Conservation (phyloP, 2,888 invertebrate genomes). For the Colletes collaris region DNA sequence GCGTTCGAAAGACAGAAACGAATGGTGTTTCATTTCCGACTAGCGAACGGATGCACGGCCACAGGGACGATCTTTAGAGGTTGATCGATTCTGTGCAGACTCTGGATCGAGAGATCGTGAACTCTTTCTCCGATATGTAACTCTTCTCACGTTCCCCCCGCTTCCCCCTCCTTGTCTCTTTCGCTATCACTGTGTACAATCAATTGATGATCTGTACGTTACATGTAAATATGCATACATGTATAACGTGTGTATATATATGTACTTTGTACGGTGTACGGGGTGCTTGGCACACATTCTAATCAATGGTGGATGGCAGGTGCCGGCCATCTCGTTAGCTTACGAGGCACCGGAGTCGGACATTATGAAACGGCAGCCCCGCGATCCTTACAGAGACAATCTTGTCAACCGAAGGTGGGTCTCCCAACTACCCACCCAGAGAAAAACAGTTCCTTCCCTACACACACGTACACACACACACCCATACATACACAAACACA, state of each 20-base stretch:
- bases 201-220: conserved; percentile 29
- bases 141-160: conserved; percentile 6
- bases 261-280: conserved; percentile 58
- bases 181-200: conserved; percentile 57
- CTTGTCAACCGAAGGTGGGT: conserved; percentile 99
- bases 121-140: conserved; percentile 9
- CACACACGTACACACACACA: background rate
- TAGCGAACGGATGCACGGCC: no score
- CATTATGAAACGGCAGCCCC: conserved; percentile 99
- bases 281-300: conserved; percentile 71
- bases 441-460: conserved; percentile 45
- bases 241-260: conserved; percentile 47
- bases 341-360: conserved; percentile 99
- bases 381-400: conserved; percentile 99
- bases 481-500: background rate
- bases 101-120: background rate
- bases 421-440: conserved; percentile 81
- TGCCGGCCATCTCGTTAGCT: conserved; percentile 99
- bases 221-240: conserved; percentile 53
- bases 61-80: background rate
- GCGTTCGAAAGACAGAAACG: no score
- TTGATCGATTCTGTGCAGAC: background rate
- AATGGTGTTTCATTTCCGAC: no score
- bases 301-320: conserved; percentile 85
- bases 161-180: conserved; percentile 37